Evolutionary conservation across 2,113 vertebrate species (phyloP).

Genomic region (Phyllopteryx taeniolatus): DNA sequence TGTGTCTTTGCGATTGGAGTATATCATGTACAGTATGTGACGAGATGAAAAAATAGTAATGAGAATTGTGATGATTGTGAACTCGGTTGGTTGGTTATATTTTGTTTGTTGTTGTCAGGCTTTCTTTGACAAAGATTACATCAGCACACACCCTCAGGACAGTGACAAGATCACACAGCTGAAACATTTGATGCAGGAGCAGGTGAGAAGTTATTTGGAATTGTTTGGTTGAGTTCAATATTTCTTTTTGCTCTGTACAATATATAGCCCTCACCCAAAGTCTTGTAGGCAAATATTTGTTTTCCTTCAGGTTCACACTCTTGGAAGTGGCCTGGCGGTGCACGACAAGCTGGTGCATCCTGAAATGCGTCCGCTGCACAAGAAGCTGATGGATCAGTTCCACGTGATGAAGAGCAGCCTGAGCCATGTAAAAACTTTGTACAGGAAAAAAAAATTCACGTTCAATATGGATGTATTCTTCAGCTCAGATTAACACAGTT

Average conservation of each 20-base stretch:
- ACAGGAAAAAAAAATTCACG: background rate
- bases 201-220: conserved; percentile 71
- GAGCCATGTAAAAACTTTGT: conserved; percentile 81
- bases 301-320: conserved; percentile 82
- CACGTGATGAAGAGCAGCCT: conserved; percentile 98
- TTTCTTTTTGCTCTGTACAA: background rate
- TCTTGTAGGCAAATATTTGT: background rate
- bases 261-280: background rate
- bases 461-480: background rate
- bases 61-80: background rate
- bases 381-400: conserved; percentile 98
- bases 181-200: conserved; percentile 98
- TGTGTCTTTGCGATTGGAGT: too few relatives aligned
- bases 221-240: background rate
- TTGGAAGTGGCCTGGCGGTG: conserved; percentile 90
- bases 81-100: background rate
- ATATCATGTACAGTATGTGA: background rate
- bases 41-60: background rate
- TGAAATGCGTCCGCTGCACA: conserved; percentile 97
- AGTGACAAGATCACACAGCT: conserved; percentile 94
- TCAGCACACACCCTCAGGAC: conserved; percentile 89
- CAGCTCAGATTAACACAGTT: background rate
- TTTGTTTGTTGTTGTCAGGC: conserved; percentile 70
- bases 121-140: conserved; percentile 98
- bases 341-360: conserved; percentile 97